Evolutionary conservation across 1,140 invertebrate species (phyloP).

Genomic region (Platyscapa corneri): DNA sequence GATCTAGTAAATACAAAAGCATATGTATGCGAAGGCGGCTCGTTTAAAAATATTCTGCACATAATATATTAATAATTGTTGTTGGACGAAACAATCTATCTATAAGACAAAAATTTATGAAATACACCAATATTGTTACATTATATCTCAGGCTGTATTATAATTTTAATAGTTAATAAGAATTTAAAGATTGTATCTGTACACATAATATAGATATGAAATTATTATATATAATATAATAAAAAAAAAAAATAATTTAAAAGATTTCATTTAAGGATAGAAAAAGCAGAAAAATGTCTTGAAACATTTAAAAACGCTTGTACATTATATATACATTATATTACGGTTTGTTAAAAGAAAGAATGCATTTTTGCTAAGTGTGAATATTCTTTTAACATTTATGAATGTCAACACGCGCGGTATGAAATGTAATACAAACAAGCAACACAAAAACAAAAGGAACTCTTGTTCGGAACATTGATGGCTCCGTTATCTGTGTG

Average conservation of each 20-base stretch:
- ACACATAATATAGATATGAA: constrained; percentile 56
- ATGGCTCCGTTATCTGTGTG: constrained; percentile 51
- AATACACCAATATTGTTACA: constrained; percentile 62
- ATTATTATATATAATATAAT: constrained; percentile 52
- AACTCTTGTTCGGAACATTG: constrained; percentile 54
- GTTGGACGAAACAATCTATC: constrained; percentile 59
- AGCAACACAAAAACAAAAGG: constrained; percentile 52
- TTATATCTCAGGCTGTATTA: constrained; percentile 71
- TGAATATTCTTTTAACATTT: constrained; percentile 36
- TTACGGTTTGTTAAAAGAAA: constrained; percentile 24
- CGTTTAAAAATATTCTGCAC: constrained; percentile 46
- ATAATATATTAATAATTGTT: constrained; percentile 53
- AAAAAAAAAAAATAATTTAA: constrained; percentile 48
- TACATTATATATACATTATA: constrained; percentile 52
- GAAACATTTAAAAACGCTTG: constrained; percentile 48
- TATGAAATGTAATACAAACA: constrained; percentile 51
- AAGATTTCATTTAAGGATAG: constrained; percentile 48
- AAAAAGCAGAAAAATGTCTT: constrained; percentile 39
- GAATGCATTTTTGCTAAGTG: constrained; percentile 42
- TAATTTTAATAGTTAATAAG: constrained; percentile 71
- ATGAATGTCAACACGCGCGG: neutral
- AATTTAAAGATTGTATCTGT: constrained; percentile 60
- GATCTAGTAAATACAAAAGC: constrained; percentile 2
- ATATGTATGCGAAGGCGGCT: constrained; percentile 13
- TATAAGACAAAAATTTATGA: constrained; percentile 63